phyloP scores from a whole-genome alignment of 2,113 vertebrate species.

The Sturnus vulgaris region DNA sequence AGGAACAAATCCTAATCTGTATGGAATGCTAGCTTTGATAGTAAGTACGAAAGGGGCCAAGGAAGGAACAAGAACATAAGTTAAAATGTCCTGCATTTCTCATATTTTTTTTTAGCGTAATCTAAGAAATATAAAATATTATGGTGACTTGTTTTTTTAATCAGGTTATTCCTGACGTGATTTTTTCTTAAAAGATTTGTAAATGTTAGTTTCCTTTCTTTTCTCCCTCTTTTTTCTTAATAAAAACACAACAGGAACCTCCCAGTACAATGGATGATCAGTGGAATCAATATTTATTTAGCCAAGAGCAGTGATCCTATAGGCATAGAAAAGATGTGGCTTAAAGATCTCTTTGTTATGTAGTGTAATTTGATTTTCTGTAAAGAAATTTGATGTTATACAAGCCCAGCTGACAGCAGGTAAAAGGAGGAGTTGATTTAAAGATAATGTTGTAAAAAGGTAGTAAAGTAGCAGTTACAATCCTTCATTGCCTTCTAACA shows the following conservation, averaged over 20 bases:
- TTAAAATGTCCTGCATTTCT: background rate
- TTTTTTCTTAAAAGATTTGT: background rate
- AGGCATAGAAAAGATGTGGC: background rate
- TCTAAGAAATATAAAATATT: background rate
- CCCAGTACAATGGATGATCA: background rate
- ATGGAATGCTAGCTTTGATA: background rate
- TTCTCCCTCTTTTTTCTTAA: background rate
- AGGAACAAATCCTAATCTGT: background rate
- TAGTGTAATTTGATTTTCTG: background rate
- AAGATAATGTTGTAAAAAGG: background rate
- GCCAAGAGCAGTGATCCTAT: background rate
- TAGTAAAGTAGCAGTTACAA: background rate
- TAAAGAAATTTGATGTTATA: background rate
- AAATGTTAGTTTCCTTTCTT: background rate
- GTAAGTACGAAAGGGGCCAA: background rate
- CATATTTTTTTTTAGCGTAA: background rate
- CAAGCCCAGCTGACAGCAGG: background rate
- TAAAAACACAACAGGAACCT: background rate
- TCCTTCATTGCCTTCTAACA: background rate
- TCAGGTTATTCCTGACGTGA: background rate
- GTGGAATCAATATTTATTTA: background rate
- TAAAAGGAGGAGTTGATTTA: background rate
- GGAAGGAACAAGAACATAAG: background rate
- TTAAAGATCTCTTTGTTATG: background rate
- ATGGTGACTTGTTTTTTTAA: background rate